phyloP scores from a whole-genome alignment of 2,113 vertebrate species.

The Tonatia bakeri region DNA sequence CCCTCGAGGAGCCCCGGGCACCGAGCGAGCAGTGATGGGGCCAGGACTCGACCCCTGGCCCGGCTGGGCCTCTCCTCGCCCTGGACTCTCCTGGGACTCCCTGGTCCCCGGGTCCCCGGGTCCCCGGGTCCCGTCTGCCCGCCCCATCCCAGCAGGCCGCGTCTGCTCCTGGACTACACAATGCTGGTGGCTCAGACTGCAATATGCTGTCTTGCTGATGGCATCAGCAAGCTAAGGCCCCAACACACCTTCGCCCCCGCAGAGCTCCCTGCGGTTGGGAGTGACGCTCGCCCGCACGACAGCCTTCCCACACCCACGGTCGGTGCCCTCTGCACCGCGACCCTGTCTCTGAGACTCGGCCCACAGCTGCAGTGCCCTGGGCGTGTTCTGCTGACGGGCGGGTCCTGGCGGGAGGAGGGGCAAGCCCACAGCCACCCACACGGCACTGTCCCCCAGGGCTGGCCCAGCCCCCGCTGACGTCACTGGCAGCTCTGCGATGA shows the following conservation, averaged over 20 bases:
- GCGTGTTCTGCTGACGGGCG: not conserved
- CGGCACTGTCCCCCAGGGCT: accelerated
- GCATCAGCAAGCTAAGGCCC: too few species aligned
- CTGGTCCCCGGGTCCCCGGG: not conserved
- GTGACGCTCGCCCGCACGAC: not conserved
- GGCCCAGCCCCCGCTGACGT: not conserved
- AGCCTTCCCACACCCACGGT: too few species aligned
- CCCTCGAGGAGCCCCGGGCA: too few species aligned
- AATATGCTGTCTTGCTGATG: too few species aligned
- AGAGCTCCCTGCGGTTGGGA: not conserved
- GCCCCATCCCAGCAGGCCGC: accelerated
- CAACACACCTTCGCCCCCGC: not conserved
- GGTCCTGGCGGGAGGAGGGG: accelerated
- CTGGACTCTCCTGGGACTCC: not conserved
- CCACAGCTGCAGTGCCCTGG: not conserved
- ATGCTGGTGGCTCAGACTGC: too few species aligned
- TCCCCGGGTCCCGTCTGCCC: not conserved
- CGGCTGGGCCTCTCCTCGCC: not conserved
- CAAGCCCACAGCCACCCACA: not conserved
- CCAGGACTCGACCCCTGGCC: not conserved
- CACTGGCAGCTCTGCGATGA: accelerated
- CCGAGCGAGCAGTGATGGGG: not conserved
- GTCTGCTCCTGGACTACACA: not conserved
- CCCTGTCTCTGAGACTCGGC: not conserved
- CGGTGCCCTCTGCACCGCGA: not conserved